phyloP scores from a whole-genome alignment of 2,888 invertebrate species.

The Drosophila incognita region DNA sequence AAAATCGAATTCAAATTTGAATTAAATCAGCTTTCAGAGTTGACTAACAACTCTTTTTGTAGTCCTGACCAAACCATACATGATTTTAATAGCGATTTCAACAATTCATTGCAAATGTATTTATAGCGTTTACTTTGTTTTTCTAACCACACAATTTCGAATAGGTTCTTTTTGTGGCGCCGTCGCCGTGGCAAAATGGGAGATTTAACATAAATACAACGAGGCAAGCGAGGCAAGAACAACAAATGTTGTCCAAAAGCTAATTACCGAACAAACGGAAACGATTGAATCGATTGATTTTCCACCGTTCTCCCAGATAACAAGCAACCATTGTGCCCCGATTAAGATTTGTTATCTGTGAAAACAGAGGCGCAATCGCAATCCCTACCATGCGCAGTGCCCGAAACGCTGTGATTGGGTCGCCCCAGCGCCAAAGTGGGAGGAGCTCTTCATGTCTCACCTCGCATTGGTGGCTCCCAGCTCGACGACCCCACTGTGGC shows the following conservation, averaged over 20 bases:
- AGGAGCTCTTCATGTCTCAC: conserved; percentile 61
- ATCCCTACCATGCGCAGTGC: conserved; percentile 75
- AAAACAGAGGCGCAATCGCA: conserved; percentile 81
- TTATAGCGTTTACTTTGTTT: conserved; percentile 46
- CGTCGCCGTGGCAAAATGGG: conserved; percentile 1
- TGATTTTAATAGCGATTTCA: conserved; percentile 10
- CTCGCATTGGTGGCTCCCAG: conserved; percentile 60
- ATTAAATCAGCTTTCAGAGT: background rate
- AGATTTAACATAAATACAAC: conserved; percentile 10
- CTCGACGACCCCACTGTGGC: conserved; percentile 1
- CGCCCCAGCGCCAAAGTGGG: conserved; percentile 54
- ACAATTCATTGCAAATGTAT: conserved; percentile 28
- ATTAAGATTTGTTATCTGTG: conserved; percentile 84
- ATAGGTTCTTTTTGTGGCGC: conserved; percentile 1
- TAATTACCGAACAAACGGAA: conserved; percentile 77
- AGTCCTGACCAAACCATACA: background rate
- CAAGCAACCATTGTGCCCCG: conserved; percentile 66
- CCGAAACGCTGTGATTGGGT: conserved; percentile 74
- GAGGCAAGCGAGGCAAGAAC: conserved; percentile 25
- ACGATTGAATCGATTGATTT: conserved; percentile 78
- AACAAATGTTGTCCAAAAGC: conserved; percentile 72
- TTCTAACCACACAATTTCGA: conserved; percentile 31
- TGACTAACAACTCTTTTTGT: background rate
- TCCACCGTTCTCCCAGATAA: conserved; percentile 67
- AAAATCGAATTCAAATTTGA: background rate